These are phyloP conservation scores for Holotrichia oblita DNA, from an alignment of 1,140 invertebrate species.

Conservation along the genomic window DNA sequence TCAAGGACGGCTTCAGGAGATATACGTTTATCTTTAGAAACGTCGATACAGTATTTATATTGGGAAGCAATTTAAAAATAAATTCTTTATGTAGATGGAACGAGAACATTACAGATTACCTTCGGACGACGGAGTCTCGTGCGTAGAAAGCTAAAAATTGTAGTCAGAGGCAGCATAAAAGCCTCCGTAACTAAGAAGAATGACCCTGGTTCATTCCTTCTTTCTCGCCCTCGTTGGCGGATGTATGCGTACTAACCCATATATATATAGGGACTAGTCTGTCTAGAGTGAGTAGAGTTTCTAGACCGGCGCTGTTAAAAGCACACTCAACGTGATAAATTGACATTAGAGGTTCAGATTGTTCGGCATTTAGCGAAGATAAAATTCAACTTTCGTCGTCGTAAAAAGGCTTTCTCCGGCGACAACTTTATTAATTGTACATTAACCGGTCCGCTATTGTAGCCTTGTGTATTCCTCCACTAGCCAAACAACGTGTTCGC, in stretches of 20 bases:
- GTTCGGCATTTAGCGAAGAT: conserved; percentile 29
- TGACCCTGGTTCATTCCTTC: background rate
- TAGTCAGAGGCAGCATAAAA: conserved; percentile 5
- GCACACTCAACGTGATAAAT: conserved; percentile 33
- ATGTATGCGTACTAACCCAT: conserved; percentile 1
- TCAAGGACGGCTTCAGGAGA: background rate
- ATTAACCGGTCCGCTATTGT: conserved; percentile 10
- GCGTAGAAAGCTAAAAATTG: conserved; percentile 12
- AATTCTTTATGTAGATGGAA: conserved; percentile 7
- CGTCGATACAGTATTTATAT: conserved; percentile 4
- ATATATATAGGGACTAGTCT: background rate
- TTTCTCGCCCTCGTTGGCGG: background rate
- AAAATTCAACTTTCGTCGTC: conserved; percentile 28
- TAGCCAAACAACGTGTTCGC: conserved; percentile 6
- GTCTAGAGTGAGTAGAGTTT: background rate
- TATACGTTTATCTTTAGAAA: background rate
- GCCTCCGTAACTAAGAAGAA: conserved; percentile 21
- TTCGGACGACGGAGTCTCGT: background rate
- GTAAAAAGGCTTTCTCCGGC: conserved; percentile 19
- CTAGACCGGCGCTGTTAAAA: conserved; percentile 1
- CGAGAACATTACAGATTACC: background rate
- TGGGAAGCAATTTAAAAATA: background rate
- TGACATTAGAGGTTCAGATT: conserved; percentile 25
- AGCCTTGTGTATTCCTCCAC: background rate
- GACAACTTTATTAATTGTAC: conserved; percentile 37